phyloP scores from a whole-genome alignment of 2,888 invertebrate genomes.

The Caenorhabditis macrosperma region DNA sequence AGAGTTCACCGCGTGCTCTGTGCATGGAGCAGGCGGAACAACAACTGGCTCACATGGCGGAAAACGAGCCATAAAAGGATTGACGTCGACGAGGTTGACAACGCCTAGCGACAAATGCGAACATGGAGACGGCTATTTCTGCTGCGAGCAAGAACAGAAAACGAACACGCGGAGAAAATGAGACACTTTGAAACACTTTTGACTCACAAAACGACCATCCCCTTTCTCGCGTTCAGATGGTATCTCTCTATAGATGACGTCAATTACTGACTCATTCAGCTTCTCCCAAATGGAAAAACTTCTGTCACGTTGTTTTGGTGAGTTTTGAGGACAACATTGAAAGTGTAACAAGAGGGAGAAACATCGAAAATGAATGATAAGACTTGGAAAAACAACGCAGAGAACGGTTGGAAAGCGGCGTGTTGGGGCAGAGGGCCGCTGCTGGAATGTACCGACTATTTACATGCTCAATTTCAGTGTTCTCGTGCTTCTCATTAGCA shows the following conservation, averaged over 20 bases:
- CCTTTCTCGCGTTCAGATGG: constrained; percentile 16
- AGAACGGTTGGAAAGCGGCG: not conserved
- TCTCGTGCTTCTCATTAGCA: constrained; percentile 11
- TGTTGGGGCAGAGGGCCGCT: not conserved
- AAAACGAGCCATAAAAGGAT: not conserved
- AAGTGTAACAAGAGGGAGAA: not conserved
- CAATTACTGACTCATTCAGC: not conserved
- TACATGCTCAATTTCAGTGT: not conserved
- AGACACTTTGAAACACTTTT: not conserved
- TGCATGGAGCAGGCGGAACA: not conserved
- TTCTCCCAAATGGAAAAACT: not conserved
- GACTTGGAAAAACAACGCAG: not conserved
- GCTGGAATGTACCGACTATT: not conserved
- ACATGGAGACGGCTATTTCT: not conserved
- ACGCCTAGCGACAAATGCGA: not conserved
- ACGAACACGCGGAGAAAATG: not conserved
- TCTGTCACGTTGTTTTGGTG: constrained; percentile 2
- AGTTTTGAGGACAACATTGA: not conserved
- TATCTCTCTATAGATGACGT: constrained; percentile 6
- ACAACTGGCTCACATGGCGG: constrained; percentile 1
- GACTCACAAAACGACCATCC: not conserved
- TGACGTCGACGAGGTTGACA: not conserved
- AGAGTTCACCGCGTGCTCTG: constrained; percentile 12
- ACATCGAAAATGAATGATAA: constrained; percentile 1
- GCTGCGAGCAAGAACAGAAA: not conserved